These are phyloP conservation scores for Melipona quadrifasciata DNA, from an alignment of 1,140 invertebrate genomes.

Conservation along the genomic window DNA sequence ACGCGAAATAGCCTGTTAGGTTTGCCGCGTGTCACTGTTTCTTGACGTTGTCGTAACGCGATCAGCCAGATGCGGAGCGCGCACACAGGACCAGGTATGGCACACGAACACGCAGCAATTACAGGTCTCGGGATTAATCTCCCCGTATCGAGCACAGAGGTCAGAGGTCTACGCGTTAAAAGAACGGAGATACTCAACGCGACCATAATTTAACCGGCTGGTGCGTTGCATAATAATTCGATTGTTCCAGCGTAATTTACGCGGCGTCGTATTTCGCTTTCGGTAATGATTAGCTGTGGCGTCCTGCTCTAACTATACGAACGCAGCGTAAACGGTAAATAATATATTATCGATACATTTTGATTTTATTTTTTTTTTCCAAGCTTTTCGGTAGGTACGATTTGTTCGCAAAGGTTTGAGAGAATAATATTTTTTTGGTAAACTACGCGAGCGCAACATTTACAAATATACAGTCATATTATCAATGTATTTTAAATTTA, in stretches of 20 bases:
- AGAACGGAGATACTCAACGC: conserved; percentile 12
- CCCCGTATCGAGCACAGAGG: neutral
- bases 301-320: neutral
- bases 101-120: conserved; percentile 14
- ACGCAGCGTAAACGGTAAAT: too few species aligned
- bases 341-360: neutral
- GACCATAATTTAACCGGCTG: conserved; percentile 10
- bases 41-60: conserved; percentile 33
- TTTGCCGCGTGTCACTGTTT: conserved; percentile 19
- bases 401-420: neutral
- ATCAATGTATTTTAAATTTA: too few species aligned
- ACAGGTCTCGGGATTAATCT: conserved; percentile 39
- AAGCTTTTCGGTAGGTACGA: neutral
- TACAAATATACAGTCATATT: too few species aligned
- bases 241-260: conserved; percentile 1
- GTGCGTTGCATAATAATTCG: conserved; percentile 23
- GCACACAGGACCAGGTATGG: conserved; percentile 1
- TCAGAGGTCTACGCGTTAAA: neutral
- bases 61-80: conserved; percentile 24
- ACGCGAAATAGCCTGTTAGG: neutral
- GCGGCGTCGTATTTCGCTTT: neutral
- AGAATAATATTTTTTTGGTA: neutral
- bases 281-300: neutral
- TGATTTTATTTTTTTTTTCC: neutral
- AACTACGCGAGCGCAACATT: too few species aligned